Conservation (phyloP, 1,140 invertebrate species). For the Paraescarpia echinospica region DNA sequence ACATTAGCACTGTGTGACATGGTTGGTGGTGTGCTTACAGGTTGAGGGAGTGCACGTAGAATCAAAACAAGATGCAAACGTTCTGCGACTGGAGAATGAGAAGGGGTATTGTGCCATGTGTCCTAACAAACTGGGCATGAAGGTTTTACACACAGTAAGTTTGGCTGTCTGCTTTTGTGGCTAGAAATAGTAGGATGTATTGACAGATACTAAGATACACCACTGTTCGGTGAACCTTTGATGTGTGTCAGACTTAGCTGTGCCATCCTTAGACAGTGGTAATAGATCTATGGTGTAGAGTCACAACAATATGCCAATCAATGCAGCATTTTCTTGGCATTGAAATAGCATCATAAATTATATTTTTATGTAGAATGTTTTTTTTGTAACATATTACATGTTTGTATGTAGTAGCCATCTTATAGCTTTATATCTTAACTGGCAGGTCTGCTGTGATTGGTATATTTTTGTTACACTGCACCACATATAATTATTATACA, state of each 20-base stretch:
- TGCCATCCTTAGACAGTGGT: too few species aligned
- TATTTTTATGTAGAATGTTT: too few species aligned
- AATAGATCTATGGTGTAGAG: too few species aligned
- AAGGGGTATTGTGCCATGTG: conserved; percentile 18
- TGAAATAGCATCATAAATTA: too few species aligned
- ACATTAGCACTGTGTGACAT: background rate
- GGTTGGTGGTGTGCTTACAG: background rate
- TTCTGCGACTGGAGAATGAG: conserved; percentile 1
- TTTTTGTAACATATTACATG: too few species aligned
- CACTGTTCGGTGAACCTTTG: background rate
- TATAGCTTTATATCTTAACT: too few species aligned
- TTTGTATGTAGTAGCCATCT: too few species aligned
- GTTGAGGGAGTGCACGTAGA: conserved; percentile 18
- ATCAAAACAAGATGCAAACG: conserved; percentile 15
- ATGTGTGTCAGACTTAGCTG: background rate
- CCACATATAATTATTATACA: too few species aligned
- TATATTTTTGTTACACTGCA: too few species aligned
- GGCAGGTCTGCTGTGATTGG: too few species aligned
- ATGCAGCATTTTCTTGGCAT: too few species aligned
- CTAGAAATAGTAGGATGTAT: background rate
- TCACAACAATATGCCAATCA: too few species aligned
- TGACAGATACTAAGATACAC: background rate
- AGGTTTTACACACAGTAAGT: conserved; percentile 14
- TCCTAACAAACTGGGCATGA: conserved; percentile 13
- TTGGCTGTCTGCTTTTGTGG: background rate